These are phyloP conservation scores for Ailurus styani DNA, from an alignment of 2,113 vertebrate species.

Conservation along the genomic window DNA sequence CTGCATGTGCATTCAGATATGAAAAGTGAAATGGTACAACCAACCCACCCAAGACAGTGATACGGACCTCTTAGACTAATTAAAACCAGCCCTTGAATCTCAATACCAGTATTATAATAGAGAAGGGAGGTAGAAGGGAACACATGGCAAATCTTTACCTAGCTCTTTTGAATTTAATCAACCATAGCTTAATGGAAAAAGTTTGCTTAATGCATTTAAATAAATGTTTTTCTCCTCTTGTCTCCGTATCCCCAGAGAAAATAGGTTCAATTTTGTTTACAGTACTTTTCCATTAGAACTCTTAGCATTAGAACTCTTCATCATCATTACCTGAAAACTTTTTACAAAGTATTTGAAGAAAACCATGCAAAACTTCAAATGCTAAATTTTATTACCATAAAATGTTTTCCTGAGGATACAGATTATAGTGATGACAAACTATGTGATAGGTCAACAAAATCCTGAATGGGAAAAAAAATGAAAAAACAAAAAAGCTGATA, in stretches of 20 bases:
- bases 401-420: not conserved
- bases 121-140: not conserved
- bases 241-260: constrained; percentile 21
- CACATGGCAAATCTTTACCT: constrained; percentile 30
- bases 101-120: not conserved
- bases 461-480: not conserved
- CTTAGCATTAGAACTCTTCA: constrained; percentile 11
- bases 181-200: not conserved
- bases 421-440: not conserved
- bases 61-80: not conserved
- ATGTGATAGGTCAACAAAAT: constrained; percentile 4
- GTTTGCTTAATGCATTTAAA: constrained; percentile 31
- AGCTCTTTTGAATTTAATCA: constrained; percentile 52
- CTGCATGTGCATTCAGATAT: not conserved
- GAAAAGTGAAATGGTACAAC: constrained; percentile 5
- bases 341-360: constrained; percentile 15
- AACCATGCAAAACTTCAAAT: constrained; percentile 11
- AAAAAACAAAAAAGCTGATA: constrained; percentile 6
- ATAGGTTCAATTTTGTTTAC: constrained; percentile 30
- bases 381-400: not conserved
- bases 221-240: constrained; percentile 25
- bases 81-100: constrained; percentile 23
- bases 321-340: not conserved
- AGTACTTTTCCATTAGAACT: constrained; percentile 12
- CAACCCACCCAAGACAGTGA: not conserved